Evolutionary conservation across 2,888 invertebrate genomes (phyloP).

Genomic region (Sesia bembeciformis): DNA sequence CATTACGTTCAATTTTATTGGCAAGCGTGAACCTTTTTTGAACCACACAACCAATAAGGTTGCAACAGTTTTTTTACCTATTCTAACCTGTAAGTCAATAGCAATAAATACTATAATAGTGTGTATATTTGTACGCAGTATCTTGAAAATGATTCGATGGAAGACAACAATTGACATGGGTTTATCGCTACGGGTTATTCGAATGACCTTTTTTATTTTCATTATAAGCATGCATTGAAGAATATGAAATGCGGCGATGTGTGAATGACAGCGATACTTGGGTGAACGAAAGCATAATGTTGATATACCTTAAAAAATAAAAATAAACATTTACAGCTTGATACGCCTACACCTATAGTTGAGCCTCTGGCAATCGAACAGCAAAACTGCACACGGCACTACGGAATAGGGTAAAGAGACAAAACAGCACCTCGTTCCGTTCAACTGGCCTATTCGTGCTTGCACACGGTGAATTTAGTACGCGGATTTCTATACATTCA

Average conservation of each 20-base stretch:
- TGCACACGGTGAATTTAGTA: no score
- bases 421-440: no score
- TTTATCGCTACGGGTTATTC: conserved; percentile 28
- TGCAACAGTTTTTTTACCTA: background rate
- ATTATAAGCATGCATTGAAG: conserved; percentile 25
- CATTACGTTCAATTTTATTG: background rate
- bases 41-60: background rate
- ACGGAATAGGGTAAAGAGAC: no score
- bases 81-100: no score
- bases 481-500: no score
- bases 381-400: no score
- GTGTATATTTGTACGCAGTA: background rate
- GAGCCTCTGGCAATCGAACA: no score
- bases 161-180: conserved; percentile 28
- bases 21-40: background rate
- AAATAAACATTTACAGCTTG: no score
- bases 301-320: conserved; percentile 1
- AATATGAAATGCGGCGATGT: conserved; percentile 31
- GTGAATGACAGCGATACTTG: conserved; percentile 33
- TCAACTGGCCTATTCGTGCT: no score
- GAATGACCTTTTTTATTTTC: conserved; percentile 18
- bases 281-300: conserved; percentile 9
- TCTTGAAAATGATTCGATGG: background rate
- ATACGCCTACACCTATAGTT: no score
- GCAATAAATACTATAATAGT: no score